Conservation (phyloP, 2,888 invertebrate species). For the Drosophila ochracea region DNA sequence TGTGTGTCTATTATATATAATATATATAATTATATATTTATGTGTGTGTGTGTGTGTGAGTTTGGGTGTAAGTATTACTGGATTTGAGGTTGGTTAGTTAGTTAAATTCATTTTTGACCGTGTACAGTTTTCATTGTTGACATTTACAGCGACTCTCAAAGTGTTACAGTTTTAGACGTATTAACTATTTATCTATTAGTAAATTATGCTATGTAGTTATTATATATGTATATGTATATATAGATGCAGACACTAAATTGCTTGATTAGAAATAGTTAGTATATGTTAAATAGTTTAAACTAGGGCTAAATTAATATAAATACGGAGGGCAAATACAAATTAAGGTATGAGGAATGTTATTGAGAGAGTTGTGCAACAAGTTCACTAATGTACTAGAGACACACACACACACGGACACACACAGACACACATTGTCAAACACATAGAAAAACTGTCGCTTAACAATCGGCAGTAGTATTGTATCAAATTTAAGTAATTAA, state of each 20-base stretch:
- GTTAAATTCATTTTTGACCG: conserved; percentile 25
- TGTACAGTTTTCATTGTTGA: conserved; percentile 37
- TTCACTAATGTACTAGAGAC: conserved; percentile 10
- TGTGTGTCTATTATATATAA: conserved; percentile 21
- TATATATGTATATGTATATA: conserved; percentile 10
- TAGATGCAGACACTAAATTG: conserved; percentile 31
- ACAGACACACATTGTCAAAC: conserved; percentile 19
- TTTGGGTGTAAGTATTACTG: conserved; percentile 12
- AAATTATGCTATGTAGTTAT: conserved; percentile 22
- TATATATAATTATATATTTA: conserved; percentile 5
- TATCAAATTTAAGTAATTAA: neutral
- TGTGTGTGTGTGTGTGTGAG: conserved; percentile 11
- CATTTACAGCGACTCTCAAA: conserved; percentile 22
- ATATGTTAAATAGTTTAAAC: conserved; percentile 25
- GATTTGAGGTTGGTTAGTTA: conserved; percentile 34
- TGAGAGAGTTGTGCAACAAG: conserved; percentile 14
- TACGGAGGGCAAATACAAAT: conserved; percentile 15
- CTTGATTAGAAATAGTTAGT: conserved; percentile 17
- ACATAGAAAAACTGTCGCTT: conserved; percentile 4
- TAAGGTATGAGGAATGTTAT: conserved; percentile 1
- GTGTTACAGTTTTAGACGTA: conserved; percentile 28
- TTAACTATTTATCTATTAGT: conserved; percentile 34
- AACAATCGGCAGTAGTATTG: conserved; percentile 1
- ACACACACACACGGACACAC: conserved; percentile 31
- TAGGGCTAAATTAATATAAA: conserved; percentile 9